Base-by-base conservation (phyloP, 2,113 vertebrate species). In the Sander vitreus region DNA sequence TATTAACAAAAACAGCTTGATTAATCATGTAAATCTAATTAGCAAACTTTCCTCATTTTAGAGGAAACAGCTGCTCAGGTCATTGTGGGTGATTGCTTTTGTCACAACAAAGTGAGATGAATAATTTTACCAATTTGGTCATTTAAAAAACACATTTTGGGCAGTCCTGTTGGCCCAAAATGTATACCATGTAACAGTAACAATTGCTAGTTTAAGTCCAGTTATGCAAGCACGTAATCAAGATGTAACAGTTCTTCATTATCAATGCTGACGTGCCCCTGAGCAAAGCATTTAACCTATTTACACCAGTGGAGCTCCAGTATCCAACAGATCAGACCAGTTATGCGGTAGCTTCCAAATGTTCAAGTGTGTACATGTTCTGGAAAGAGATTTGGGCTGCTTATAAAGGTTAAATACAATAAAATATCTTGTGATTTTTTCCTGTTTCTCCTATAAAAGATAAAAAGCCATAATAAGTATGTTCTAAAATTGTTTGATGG, bases 51-150 rank as follows among this genome's bases (percentile, higher is more conserved):
- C 10, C 25, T 64, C 6, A 39, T 76, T 60, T 63, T 10, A 11
- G 64, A 55, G 57, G 19, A 79, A 84, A 76, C 84, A 78, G 64
- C 73, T 63, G 73, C 68, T 69, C 25, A 8, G 71, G 65, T 83
- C 64, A 48, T 10, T 55, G 25, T 27, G n/a, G 50, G 50, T 73
- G 23, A 64, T 18, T 33, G 33, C 45, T 27, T n/a, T 18, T 43
- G 63, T 69, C 23, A 48, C 12, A 68, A 19, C 36, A 30, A 50
- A 39, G 47, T 54, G n/a, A 45, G 48, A 69, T 9, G 27, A 60
- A 65, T 27, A n/a, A 53, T 64, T 27, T 16, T n/a, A 68, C 27
- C 25, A 0, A 18, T 60, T 55, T 50, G n/a, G 9, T 50, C 23
- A 74, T 43, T 43, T 45, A 18, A 69, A 54, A 36, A 23, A 23